Conservation (phyloP, 1,140 invertebrate species). For the Triops cancriformis region DNA sequence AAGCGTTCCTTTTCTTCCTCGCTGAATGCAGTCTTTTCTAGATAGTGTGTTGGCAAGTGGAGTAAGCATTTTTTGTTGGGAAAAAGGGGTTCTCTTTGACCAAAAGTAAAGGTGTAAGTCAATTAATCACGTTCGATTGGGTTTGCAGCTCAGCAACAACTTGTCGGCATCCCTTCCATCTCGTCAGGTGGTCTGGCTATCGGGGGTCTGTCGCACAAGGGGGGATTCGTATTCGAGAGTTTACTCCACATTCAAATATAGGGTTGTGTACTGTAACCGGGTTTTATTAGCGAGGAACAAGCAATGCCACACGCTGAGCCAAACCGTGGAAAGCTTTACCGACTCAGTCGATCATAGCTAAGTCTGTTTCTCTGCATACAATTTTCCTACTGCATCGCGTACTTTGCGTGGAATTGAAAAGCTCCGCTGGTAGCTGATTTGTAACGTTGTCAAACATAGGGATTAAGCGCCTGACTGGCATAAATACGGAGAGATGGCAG, state of each 20-base stretch:
- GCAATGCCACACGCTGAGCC: neutral
- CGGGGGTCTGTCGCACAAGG: neutral
- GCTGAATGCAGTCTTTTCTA: neutral
- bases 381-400: neutral
- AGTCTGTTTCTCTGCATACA: constrained; percentile 1
- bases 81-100: neutral
- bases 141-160: constrained; percentile 12
- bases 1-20: neutral
- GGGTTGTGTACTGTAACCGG: neutral
- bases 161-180: neutral
- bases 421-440: constrained; percentile 1
- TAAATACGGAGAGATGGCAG: neutral
- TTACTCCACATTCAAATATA: neutral
- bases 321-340: neutral
- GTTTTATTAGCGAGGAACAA: neutral
- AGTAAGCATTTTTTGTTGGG: neutral
- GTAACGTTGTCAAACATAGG: constrained; percentile 1
- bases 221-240: neutral
- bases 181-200: neutral
- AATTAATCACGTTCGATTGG: constrained; percentile 8
- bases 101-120: neutral
- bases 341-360: neutral
- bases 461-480: neutral
- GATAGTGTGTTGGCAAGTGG: neutral
- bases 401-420: neutral